A percentile compares a stretch with the other conserved stretches of the same genome.
Evolutionary conservation across 2,888 invertebrate species (phyloP).

Genomic region (Folsomia candida): DNA sequence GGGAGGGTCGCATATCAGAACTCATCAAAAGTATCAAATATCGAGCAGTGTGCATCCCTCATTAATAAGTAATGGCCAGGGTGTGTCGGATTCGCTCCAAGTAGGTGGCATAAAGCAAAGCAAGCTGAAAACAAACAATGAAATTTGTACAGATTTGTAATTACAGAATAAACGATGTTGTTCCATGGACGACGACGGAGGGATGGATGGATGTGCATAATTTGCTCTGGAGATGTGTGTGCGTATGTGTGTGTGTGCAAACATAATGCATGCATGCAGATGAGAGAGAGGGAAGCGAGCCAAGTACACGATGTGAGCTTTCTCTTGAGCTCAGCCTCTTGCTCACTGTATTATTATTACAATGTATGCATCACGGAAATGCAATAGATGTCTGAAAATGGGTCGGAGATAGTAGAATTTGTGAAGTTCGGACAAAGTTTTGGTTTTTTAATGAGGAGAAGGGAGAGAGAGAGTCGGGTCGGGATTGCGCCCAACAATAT

Average conservation of each 20-base stretch:
- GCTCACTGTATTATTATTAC: neutral
- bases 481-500: neutral
- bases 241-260: too few relatives aligned
- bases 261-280: neutral
- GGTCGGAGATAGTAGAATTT: neutral
- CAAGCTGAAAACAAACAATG: neutral
- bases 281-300: neutral
- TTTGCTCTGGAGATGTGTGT: neutral
- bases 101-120: neutral
- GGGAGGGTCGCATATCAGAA: neutral
- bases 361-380: neutral
- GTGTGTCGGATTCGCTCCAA: neutral
- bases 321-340: neutral
- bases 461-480: neutral
- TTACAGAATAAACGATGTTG: neutral
- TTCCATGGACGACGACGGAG: too few relatives aligned
- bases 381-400: neutral
- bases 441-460: conserved; percentile 4
- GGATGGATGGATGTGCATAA: too few relatives aligned
- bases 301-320: neutral
- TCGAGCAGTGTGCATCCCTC: neutral
- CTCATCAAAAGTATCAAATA: neutral
- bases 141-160: conserved; percentile 3
- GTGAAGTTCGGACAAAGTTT: neutral
- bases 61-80: neutral